Percentiles rank a stretch among this genome's conserved stretches.
Evolutionary conservation across 2,113 vertebrate species (phyloP).

Genomic region (Notothenia coriiceps): DNA sequence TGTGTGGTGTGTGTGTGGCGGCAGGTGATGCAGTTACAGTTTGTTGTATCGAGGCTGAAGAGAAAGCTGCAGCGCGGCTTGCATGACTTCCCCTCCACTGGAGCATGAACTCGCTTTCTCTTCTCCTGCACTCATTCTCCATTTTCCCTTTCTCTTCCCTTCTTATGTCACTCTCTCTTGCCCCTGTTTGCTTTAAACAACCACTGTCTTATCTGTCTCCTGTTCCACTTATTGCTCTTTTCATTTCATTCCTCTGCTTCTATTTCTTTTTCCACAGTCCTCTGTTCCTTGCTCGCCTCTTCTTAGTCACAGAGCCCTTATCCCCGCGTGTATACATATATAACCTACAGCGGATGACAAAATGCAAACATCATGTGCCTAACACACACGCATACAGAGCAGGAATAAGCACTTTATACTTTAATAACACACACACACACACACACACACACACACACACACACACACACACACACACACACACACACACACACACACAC

Average conservation of each 20-base stretch:
- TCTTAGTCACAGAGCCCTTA: conserved; percentile 27
- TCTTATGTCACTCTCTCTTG: too few relatives aligned
- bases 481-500: not conserved
- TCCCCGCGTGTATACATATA: conserved; percentile 65
- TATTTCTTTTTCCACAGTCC: conserved; percentile 4
- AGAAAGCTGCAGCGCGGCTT: conserved; percentile 53
- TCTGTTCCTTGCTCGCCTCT: conserved; percentile 5
- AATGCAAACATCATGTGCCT: conserved; percentile 65
- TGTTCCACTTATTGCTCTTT: too few relatives aligned
- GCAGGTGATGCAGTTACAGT: conserved; percentile 66
- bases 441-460: conserved; percentile 2
- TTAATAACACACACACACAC: conserved; percentile 11
- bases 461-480: conserved; percentile 35
- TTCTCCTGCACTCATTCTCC: conserved; percentile 23
- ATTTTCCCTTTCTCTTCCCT: not conserved
- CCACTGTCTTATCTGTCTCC: too few relatives aligned
- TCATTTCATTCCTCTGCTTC: too few relatives aligned
- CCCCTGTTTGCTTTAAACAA: too few relatives aligned
- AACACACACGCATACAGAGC: conserved; percentile 17
- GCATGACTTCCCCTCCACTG: conserved; percentile 69
- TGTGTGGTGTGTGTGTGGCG: conserved; percentile 13
- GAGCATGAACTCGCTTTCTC: conserved; percentile 57
- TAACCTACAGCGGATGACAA: conserved; percentile 62
- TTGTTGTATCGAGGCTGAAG: conserved; percentile 45
- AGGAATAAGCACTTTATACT: conserved; percentile 67